phyloP scores from a whole-genome alignment of 2,888 invertebrate genomes.

The Lepidocyrtinus sp. region DNA sequence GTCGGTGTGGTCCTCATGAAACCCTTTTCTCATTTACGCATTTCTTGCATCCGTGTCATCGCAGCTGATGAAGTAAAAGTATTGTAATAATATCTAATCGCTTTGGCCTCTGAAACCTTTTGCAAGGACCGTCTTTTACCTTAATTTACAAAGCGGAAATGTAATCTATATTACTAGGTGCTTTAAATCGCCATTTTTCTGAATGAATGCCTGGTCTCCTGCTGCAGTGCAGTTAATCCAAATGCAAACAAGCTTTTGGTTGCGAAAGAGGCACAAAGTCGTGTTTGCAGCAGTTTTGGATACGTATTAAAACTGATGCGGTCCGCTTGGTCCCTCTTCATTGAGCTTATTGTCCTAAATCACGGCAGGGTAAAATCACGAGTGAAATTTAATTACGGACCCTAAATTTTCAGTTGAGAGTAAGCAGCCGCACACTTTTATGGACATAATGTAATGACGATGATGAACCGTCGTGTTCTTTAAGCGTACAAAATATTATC shows the following conservation, averaged over 20 bases:
- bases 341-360: conserved; percentile 20
- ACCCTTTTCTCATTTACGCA: background rate
- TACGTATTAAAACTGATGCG: background rate
- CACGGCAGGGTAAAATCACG: conserved; percentile 17
- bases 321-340: conserved; percentile 18
- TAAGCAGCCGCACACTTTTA: conserved; percentile 18
- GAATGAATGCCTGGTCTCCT: conserved; percentile 37
- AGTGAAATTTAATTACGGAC: conserved; percentile 49
- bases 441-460: conserved; percentile 4
- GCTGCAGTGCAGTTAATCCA: background rate
- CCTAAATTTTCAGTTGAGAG: conserved; percentile 13
- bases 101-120: conserved; percentile 29
- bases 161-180: background rate
- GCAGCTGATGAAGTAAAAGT: conserved; percentile 34
- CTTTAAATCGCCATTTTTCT: conserved; percentile 20
- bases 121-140: conserved; percentile 21
- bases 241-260: background rate
- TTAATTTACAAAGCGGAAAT: background rate
- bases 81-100: conserved; percentile 32
- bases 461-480: conserved; percentile 11
- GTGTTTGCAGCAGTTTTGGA: background rate
- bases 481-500: background rate
- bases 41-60: conserved; percentile 40
- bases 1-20: conserved; percentile 51
- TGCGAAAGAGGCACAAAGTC: background rate